Percentiles rank a stretch among this genome's conserved stretches.
These are phyloP conservation scores for Poeciliopsis infans DNA, from an alignment of 2,797 vertebrate species.

Conservation along the genomic window DNA sequence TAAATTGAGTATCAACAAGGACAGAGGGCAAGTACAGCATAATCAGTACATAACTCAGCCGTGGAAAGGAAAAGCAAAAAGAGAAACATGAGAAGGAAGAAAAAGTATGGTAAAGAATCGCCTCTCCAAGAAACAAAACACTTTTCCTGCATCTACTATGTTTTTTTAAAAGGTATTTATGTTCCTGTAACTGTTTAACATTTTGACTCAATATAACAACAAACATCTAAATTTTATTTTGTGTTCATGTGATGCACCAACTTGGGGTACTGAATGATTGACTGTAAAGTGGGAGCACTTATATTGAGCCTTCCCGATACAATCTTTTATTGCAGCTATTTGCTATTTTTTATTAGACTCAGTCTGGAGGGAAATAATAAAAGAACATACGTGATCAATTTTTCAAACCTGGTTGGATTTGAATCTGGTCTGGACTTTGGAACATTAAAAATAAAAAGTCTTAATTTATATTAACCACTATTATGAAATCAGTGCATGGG, in stretches of 20 bases:
- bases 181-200: not conserved
- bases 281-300: not conserved
- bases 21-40: constrained; percentile 16
- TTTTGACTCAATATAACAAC: not conserved
- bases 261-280: not conserved
- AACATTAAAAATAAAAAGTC: not conserved
- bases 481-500: not conserved
- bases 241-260: not conserved
- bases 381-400: not conserved
- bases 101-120: constrained; percentile 4
- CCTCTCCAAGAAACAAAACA: not conserved
- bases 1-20: constrained; percentile 3
- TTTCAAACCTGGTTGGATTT: not conserved
- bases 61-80: constrained; percentile 18
- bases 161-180: not conserved
- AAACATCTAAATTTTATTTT: not conserved
- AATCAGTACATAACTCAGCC: constrained; percentile 18
- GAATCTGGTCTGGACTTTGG: not conserved
- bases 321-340: too few relatives aligned
- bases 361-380: not conserved
- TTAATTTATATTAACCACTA: not conserved
- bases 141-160: not conserved
- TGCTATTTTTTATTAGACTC: not conserved
- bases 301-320: too few relatives aligned
- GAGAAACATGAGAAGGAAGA: constrained; percentile 33